Base-by-base conservation (phyloP, 1,140 invertebrate genomes). In the Hycleus cichorii region DNA sequence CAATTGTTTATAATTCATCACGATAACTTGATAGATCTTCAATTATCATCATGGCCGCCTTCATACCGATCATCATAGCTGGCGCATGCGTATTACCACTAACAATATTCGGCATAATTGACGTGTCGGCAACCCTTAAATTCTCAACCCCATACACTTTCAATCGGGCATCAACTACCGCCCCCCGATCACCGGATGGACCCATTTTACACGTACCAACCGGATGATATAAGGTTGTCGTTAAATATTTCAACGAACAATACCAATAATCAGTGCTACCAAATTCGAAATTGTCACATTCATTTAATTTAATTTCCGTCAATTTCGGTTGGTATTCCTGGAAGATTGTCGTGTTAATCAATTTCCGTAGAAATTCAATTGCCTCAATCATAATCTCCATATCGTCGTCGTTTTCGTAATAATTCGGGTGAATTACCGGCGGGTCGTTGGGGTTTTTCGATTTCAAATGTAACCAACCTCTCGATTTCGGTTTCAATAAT, bases 31-130 rank as follows among this genome's bases (percentile, higher is more conserved):
- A 44, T 72, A 79, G 77, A 61, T 79, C 74, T 62, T 78, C 74
- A 67, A 80, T 85, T 47, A 88, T 81, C 67, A 87, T 76, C 57
- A 88, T 84, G 2, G 81, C 80, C 0, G 77, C 87, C 65, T 87
- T 89, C 65, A 89, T 86, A 1, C 77, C 88, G 48, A 90, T 87
- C 80, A 86, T 88, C 32, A 88, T 83, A 1, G 79, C 80, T 0
- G 87, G 80, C 1, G 86, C 87, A 69, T 88, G 87, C 0, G 85
- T 88, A 57, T 89, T 88, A 3, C 80, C 87, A 10, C 81, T 78
- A 0, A 83, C 75, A 42, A 90, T 81, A 3, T 70, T 74, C 0
- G 89, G 89, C 84, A 91, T 90, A 25, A 88, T 83, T 10, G 86
- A 88, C 47, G 85, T 84, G 69, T 90, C 88, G 0, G 81, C 79